Conservation (phyloP, 2,888 invertebrate species). For the Miltochrista miniata region DNA sequence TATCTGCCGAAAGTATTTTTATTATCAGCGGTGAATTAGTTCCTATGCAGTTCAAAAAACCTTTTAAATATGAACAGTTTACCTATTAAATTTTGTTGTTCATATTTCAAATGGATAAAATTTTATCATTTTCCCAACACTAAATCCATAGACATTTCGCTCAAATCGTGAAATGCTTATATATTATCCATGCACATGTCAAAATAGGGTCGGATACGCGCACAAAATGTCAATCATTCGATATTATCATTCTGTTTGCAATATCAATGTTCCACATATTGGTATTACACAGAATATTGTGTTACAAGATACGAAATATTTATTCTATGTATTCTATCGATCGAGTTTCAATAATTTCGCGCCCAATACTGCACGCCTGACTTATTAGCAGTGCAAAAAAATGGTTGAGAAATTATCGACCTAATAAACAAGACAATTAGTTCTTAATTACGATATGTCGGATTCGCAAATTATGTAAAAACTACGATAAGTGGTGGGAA, state of each 20-base stretch:
- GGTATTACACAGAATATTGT: not conserved
- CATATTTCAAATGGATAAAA: not conserved
- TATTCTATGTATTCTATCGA: not conserved
- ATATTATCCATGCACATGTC: constrained; percentile 25
- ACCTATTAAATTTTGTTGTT: not conserved
- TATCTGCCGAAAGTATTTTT: no score
- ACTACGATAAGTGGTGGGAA: no score
- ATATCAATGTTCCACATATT: constrained; percentile 9
- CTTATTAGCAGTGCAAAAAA: no score
- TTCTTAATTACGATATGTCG: no score
- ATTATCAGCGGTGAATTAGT: no score
- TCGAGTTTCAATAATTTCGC: no score
- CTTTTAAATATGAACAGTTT: not conserved
- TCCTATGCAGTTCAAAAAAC: no score
- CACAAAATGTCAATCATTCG: constrained; percentile 34
- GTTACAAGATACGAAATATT: constrained; percentile 9
- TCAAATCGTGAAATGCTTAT: constrained; percentile 14
- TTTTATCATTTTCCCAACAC: constrained; percentile 16
- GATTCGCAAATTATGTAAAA: no score
- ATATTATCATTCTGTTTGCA: constrained; percentile 16
- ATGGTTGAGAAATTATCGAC: no score
- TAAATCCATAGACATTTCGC: constrained; percentile 12
- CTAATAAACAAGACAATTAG: no score
- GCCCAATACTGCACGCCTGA: no score
- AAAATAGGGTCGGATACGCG: constrained; percentile 10